Evolutionary conservation across 2,888 invertebrate genomes (phyloP).

Genomic region (Cataglyphis altisquamis): DNA sequence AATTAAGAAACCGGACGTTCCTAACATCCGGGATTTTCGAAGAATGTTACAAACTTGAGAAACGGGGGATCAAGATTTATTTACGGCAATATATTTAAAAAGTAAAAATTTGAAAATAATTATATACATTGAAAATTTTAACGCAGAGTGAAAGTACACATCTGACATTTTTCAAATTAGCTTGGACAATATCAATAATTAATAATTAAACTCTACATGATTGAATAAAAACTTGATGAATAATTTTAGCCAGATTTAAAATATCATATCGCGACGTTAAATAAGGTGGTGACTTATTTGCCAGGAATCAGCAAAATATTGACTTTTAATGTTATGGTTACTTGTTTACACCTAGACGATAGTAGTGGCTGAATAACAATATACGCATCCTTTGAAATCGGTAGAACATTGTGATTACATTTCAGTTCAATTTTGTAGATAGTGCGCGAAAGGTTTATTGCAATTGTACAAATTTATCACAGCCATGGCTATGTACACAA

Average conservation of each 20-base stretch:
- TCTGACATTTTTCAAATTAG: not conserved
- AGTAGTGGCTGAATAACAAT: too few relatives aligned
- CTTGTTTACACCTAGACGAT: too few relatives aligned
- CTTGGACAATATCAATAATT: not conserved
- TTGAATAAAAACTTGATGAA: constrained; percentile 26
- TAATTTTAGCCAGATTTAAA: constrained; percentile 19
- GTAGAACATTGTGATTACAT: too few relatives aligned
- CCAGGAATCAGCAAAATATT: too few relatives aligned
- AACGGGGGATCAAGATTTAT: not conserved
- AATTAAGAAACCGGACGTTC: not conserved
- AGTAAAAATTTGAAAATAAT: not conserved
- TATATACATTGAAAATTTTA: not conserved
- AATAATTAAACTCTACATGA: not conserved
- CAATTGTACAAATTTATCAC: too few relatives aligned
- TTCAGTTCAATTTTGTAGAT: too few relatives aligned
- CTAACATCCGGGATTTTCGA: not conserved
- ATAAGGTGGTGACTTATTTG: too few relatives aligned
- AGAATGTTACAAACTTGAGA: not conserved
- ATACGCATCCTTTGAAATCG: too few relatives aligned
- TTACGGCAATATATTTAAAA: not conserved
- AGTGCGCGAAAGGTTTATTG: too few relatives aligned
- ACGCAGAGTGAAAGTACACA: not conserved
- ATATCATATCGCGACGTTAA: not conserved
- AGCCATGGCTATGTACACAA: too few relatives aligned
- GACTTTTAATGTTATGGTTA: too few relatives aligned